Base-by-base conservation (phyloP, 2,797 vertebrate species). In the Oryzias dopingdopingensis region DNA sequence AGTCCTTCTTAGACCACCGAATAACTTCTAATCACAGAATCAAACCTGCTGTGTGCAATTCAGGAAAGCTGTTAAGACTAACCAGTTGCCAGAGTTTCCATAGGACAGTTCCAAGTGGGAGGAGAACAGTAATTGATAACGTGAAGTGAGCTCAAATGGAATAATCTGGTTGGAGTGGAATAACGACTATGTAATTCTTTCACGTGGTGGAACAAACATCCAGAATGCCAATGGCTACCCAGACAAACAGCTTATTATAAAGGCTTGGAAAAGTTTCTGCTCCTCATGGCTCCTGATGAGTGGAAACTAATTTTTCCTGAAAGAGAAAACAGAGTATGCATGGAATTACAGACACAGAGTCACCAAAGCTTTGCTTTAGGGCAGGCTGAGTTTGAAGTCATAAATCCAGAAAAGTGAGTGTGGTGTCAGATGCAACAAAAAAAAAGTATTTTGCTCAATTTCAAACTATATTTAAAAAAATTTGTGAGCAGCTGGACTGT, bases 1-100 rank as follows among this genome's bases (percentile, higher is more conserved):
- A 88, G 86, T 67, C 89, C 89, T 23, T 72, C 78, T 1, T 86
- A 86, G 57, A 29, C 15, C 0, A 0, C 1, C 0, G 1, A 44
- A 14, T 50, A 22, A 49, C 56, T 22, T 40, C 1, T 51, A 14
- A 1, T 24, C 26, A 8, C 20, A 44, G 52, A 51, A 24, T 4
- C 12, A 49, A 24, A 59, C 40, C 20, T 20, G 23, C 49, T 15
- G 20, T 6, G 6, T 2, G 2, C 29, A 26, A 7, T n/a, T 45
- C 15, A 14, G 7, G 22, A 62, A 26, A 45, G 6, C 15, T 44
- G 24, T 51, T 29, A 13, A 70, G 17, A 37, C 32, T 37, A 37
- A 37, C 10, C 32, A 37, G 52, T 17, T 20, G 37, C 29, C n/a
- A 18, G 10, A 2, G 8, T 3, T 52, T 20, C 44, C 15, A 24